phyloP scores from a whole-genome alignment of 2,113 vertebrate genomes.

The Ammospiza nelsoni region DNA sequence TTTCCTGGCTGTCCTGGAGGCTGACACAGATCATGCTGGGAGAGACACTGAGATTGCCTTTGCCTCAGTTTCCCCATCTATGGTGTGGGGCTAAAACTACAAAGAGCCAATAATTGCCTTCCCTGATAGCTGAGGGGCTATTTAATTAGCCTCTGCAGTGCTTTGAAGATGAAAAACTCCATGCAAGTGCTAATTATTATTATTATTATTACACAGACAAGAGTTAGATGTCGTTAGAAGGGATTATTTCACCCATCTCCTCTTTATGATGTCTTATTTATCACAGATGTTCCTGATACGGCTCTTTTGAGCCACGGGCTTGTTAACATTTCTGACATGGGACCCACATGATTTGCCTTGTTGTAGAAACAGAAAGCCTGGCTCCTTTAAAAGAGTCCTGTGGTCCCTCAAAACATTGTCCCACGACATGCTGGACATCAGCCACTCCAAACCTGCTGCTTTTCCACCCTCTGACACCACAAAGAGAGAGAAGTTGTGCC shows the following conservation, averaged over 20 bases:
- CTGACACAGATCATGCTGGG: not conserved
- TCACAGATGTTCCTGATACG: constrained; percentile 25
- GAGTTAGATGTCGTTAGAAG: constrained; percentile 13
- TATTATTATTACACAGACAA: constrained; percentile 55
- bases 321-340: not conserved
- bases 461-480: not conserved
- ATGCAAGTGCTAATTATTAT: constrained; percentile 70
- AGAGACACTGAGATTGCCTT: not conserved
- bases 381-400: not conserved
- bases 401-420: not conserved
- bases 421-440: not conserved
- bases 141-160: constrained; percentile 60
- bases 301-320: not conserved
- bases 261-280: constrained; percentile 59
- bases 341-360: not conserved
- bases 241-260: not conserved
- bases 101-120: constrained; percentile 59
- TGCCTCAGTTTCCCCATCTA: constrained; percentile 53
- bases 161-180: constrained; percentile 70
- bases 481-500: not conserved
- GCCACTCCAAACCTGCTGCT: not conserved
- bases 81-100: constrained; percentile 23
- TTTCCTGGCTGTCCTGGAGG: not conserved
- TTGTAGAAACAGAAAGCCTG: not conserved
- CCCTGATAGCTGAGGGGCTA: constrained; percentile 1